Evolutionary conservation across 2,797 vertebrate species (phyloP), one percentile per base, ranked within the genome.

Genomic region (Ctenosaura bakeri): DNA sequence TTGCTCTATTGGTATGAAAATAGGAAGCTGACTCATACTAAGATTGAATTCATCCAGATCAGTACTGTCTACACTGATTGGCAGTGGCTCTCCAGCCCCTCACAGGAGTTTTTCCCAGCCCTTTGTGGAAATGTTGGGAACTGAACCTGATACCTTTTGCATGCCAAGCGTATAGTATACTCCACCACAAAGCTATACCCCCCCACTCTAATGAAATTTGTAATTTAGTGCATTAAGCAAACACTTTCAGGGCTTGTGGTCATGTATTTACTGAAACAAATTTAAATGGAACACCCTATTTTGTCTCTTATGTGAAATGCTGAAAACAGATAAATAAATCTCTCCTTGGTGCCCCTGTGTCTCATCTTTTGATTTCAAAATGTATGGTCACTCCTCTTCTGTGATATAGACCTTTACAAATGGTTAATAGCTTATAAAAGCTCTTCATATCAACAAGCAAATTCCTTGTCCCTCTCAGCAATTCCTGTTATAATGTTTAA

Each of bases 331-430:
- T 59, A 76, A 59, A 64, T 64, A 83, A 83, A 83, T 74, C 29
- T 84, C 35, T 89, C 32, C 32, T 62, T 62, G 32, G 8, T 3
- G 20, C 5, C 29, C 38, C 62, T 73, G 35, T 9, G 64, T 18
- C 52, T 35, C n/a, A 83, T 35, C 12, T 77, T 86, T 24, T 76
- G 6, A 62, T 62, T 32, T 77, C 54, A 20, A 78, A 32, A 78
- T 32, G 35, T 6, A 78, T 46, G 16, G 56, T 26, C 73, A 42
- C 85, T 93, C 90, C 91, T 85, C 85, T 87, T 92, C 89, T 73
- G 62, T 64, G 13, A 38, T 77, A 50, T 8, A 76, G 59, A 64
- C 59, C 62, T 26, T 26, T n/a, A 52, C 79, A 50, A 38, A 85
- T 20, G 26, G 26, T 87, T 81, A 87, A 38, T 42, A 76, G 26